Base-by-base conservation (phyloP, 2,797 vertebrate species). In the Ataeniobius toweri region DNA sequence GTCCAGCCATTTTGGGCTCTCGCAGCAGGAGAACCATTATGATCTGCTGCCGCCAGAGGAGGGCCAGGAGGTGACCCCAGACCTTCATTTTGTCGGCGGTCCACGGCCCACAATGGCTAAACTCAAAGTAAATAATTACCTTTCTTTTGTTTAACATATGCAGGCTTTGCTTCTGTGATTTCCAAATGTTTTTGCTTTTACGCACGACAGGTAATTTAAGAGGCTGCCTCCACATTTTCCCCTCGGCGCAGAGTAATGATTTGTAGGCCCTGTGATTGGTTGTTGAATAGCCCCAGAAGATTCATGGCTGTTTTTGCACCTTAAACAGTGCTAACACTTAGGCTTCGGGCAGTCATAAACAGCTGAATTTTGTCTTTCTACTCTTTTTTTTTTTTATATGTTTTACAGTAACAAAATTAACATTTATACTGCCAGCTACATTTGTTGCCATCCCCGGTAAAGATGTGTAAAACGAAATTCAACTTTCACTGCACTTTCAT, bases 71-170 rank as follows among this genome's bases (percentile, higher is more conserved):
- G 87, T 80, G 31, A 88, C 85, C 24, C 86, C 86, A 22, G 92
- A 96, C 41, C 81, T 84, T 82, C 82, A 90, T 44, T 99, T 99
- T 88, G 86, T 96, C 36, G 98, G 98, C 73, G 98, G 98, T 75
- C 98, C 98, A 12, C 96, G 98, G 85, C 98, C 98, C 82, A 99
- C 98, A 36, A 96, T 99, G 94, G 96, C 95, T 70, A 99, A 99
- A 85, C 96, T 99, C 77, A 96, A 96, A 96, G 98, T 99, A 97
- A 94, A 89, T 91, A 9, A 88, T 84, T 80, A 82, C 59, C 63
- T 89, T 83, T 67, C 63, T 31, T 67, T 80, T 61, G 77, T 76
- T 76, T 77, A 72, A 77, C 68, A 73, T 81, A 63, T 78, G 74
- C 56, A 56, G 48, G 31, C 65, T 77, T 76, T 79, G 50, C 71